Evolutionary conservation across 2,797 vertebrate genomes (phyloP).

Genomic region (Spheniscus humboldti): DNA sequence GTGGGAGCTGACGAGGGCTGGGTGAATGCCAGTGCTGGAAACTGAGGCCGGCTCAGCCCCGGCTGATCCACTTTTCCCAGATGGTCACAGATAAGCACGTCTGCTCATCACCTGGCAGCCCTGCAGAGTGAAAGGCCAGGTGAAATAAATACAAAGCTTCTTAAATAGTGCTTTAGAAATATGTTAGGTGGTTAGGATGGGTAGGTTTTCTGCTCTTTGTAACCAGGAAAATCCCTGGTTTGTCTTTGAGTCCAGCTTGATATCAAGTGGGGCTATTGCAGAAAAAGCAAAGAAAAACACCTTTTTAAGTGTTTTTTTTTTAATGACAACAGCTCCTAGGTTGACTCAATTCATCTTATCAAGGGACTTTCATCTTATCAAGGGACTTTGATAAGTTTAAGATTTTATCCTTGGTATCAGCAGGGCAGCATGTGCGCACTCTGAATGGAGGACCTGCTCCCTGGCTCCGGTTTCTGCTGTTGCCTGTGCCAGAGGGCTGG

Average conservation of each 20-base stretch:
- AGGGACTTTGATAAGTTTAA: neutral
- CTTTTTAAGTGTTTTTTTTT: neutral
- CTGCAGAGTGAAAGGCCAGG: neutral
- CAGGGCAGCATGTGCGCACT: fast-evolving
- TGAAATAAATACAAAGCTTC: neutral
- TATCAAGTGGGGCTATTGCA: neutral
- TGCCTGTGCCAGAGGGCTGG: neutral
- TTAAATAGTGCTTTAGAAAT: neutral
- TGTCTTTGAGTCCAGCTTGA: neutral
- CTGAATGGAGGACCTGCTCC: neutral
- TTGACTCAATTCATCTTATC: neutral
- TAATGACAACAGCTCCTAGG: neutral
- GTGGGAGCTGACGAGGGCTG: slow-evolving; percentile 27
- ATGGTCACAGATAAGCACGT: neutral
- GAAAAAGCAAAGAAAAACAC: neutral
- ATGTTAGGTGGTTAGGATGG: neutral
- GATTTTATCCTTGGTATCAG: neutral
- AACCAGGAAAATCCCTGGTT: neutral
- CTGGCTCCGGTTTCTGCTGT: fast-evolving
- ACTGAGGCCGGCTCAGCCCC: neutral
- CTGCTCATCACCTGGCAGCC: neutral
- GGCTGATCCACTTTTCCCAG: neutral
- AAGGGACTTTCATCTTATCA: neutral
- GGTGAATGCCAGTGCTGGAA: neutral
- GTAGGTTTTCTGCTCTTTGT: neutral